Evolutionary conservation across 2,113 vertebrate species (phyloP).

Genomic region (Polyodon spathula): DNA sequence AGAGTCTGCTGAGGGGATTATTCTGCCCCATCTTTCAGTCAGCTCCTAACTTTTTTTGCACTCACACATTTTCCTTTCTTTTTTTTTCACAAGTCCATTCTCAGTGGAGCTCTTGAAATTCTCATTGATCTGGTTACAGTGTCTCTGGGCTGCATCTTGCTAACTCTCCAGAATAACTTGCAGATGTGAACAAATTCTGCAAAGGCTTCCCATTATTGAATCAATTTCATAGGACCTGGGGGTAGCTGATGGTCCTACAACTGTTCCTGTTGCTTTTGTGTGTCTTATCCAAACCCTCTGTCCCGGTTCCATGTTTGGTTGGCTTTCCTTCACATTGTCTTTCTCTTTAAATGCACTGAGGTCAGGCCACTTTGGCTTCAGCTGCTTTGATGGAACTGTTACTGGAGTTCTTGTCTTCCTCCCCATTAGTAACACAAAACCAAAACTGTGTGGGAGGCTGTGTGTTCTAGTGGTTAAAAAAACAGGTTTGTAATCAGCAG

Average conservation of each 20-base stretch:
- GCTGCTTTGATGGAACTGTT: neutral
- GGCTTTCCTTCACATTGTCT: neutral
- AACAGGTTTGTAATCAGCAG: no score
- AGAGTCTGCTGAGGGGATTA: neutral
- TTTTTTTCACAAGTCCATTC: no score
- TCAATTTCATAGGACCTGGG: neutral
- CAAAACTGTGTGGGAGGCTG: no score
- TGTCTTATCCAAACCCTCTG: neutral
- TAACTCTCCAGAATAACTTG: neutral
- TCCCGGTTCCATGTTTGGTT: no score
- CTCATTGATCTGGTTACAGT: neutral
- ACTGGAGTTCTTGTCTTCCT: neutral
- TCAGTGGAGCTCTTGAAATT: neutral
- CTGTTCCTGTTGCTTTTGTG: neutral
- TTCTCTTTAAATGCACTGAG: neutral
- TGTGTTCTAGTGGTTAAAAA: no score
- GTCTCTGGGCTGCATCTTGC: neutral
- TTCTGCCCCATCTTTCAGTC: neutral
- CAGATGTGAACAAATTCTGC: neutral
- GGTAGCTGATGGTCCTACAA: neutral
- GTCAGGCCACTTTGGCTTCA: neutral
- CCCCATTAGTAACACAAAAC: no score
- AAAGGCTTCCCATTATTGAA: neutral
- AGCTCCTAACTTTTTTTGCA: no score
- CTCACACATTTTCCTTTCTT: no score